Percentiles rank a stretch among this genome's conserved stretches.
Evolutionary conservation across 1,140 invertebrate genomes (phyloP).

Genomic region (Dendroctonus valens): DNA sequence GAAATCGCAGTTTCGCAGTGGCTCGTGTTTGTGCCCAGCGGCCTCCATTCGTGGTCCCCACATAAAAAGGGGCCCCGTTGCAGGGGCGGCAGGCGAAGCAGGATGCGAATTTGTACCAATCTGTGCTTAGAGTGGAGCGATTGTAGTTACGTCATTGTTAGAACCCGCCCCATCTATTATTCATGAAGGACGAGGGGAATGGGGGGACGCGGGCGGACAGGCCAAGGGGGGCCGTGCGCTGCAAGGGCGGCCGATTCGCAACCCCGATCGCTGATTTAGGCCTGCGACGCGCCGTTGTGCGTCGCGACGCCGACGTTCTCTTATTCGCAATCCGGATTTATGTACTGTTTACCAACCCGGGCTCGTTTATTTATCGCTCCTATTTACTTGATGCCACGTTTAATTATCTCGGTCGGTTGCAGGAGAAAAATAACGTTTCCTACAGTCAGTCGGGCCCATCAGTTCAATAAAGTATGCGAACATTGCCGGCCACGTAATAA

Average conservation of each 20-base stretch:
- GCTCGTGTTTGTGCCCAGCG: too few species aligned
- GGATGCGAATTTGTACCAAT: conserved; percentile 48
- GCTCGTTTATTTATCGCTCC: neutral
- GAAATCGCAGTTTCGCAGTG: too few species aligned
- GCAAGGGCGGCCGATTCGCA: conserved; percentile 29
- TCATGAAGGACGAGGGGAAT: conserved; percentile 44
- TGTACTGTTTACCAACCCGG: neutral
- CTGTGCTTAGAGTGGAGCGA: conserved; percentile 50
- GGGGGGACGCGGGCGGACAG: conserved; percentile 9
- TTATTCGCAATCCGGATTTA: neutral
- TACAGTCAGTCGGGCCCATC: neutral
- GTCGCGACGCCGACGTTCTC: conserved; percentile 4
- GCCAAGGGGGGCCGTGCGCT: conserved; percentile 18
- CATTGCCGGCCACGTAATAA: neutral
- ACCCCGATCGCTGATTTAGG: conserved; percentile 6
- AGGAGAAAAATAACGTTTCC: neutral
- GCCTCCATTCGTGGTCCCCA: too few species aligned
- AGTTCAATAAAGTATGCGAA: neutral
- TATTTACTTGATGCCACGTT: neutral
- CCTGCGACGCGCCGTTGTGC: conserved; percentile 1
- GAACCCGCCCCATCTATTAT: conserved; percentile 53
- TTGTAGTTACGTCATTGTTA: conserved; percentile 54
- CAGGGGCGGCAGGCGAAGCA: conserved; percentile 12
- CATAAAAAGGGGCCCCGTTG: neutral
- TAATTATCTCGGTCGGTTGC: neutral